A percentile compares a stretch with the other conserved stretches of the same genome.
Evolutionary conservation across 2,888 invertebrate genomes (phyloP).

Genomic region (Lasius fuliginosus): DNA sequence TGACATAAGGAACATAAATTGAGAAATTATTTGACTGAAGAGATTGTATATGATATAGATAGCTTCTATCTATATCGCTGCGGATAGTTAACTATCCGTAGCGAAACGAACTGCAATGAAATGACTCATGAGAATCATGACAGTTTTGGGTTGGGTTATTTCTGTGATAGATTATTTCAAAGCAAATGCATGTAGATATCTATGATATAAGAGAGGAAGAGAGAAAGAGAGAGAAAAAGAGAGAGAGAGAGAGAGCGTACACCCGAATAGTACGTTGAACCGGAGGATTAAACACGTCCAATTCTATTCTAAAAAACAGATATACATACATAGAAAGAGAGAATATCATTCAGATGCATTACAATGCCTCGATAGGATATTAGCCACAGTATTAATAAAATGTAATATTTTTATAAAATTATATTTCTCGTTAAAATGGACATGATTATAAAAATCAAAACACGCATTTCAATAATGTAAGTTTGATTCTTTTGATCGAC

Average conservation of each 20-base stretch:
- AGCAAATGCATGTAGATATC: background rate
- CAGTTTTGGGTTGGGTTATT: slow-evolving; percentile 21
- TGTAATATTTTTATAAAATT: background rate
- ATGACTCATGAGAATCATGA: slow-evolving; percentile 2
- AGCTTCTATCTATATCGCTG: background rate
- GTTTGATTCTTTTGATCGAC: background rate
- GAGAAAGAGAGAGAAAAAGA: too few relatives aligned
- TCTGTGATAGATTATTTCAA: slow-evolving; percentile 28
- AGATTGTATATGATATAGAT: background rate
- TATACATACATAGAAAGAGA: background rate
- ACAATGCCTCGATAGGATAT: background rate
- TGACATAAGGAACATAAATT: background rate
- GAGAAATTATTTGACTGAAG: background rate
- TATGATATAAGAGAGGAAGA: background rate
- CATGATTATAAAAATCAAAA: background rate
- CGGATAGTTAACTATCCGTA: background rate
- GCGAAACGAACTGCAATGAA: background rate
- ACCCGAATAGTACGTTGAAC: background rate
- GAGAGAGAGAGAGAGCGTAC: background rate
- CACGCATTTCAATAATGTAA: background rate
- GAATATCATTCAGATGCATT: background rate
- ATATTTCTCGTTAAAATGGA: background rate
- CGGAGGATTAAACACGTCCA: background rate
- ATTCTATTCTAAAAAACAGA: background rate
- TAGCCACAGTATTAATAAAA: background rate